These are phyloP conservation scores for Lithophane ornitopus DNA, from an alignment of 2,888 invertebrate genomes.

Conservation along the genomic window DNA sequence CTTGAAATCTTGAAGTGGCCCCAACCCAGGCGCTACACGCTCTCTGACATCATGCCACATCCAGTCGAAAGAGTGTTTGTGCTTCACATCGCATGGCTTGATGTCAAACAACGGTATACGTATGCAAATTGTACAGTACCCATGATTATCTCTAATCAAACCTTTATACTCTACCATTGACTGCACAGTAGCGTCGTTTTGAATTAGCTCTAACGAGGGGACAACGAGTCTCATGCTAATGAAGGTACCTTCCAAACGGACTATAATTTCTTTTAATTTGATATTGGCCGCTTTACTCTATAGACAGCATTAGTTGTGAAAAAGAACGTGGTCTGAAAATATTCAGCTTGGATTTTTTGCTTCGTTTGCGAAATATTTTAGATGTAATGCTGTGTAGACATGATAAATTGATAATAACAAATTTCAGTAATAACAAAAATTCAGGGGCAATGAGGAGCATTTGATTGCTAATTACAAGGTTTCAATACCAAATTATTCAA, in stretches of 20 bases:
- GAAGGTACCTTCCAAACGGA: constrained; percentile 17
- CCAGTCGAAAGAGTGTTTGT: constrained; percentile 32
- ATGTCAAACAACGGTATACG: constrained; percentile 56
- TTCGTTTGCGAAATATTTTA: constrained; percentile 5
- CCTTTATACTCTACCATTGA: constrained; percentile 13
- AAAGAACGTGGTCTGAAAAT: constrained; percentile 23
- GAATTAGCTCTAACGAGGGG: constrained; percentile 36
- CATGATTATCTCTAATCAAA: constrained; percentile 49
- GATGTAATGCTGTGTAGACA: background rate
- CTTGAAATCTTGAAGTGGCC: constrained; percentile 7
- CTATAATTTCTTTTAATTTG: constrained; percentile 26
- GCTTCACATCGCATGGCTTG: constrained; percentile 30
- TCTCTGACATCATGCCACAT: constrained; percentile 48
- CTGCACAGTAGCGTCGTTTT: constrained; percentile 18
- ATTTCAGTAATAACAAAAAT: background rate
- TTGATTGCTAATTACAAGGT: constrained; percentile 21
- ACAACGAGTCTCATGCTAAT: constrained; percentile 44
- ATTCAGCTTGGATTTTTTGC: constrained; percentile 4
- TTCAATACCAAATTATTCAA: constrained; percentile 26
- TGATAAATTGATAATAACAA: too few species aligned
- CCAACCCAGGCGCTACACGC: constrained; percentile 18
- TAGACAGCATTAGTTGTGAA: background rate
- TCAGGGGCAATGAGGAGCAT: constrained; percentile 9
- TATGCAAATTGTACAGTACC: constrained; percentile 35
- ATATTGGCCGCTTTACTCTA: constrained; percentile 13